Percentiles rank a stretch among this genome's conserved stretches.
phyloP scores from a whole-genome alignment of 2,888 invertebrate species.

The Andrena haemorrhoa region DNA sequence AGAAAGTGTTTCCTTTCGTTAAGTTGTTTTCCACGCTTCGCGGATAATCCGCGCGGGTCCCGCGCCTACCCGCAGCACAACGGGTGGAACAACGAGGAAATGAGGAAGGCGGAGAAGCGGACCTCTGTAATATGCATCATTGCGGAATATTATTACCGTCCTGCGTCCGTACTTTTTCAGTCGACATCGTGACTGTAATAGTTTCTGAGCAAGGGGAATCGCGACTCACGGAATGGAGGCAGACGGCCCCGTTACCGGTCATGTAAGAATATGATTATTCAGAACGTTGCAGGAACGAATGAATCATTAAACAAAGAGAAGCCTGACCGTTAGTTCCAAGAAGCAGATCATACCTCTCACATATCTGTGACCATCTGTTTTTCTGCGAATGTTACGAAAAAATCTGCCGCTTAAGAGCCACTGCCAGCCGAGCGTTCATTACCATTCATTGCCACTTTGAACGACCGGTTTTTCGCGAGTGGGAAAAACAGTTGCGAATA shows the following conservation, averaged over 20 bases:
- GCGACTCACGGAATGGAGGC: not conserved
- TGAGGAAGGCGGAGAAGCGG: conserved; percentile 26
- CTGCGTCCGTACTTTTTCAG: not conserved
- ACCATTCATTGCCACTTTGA: not conserved
- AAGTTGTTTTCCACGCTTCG: conserved; percentile 76
- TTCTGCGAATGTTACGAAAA: too few species aligned
- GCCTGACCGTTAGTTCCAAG: not conserved
- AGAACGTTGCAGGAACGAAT: not conserved
- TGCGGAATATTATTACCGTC: conserved; percentile 20
- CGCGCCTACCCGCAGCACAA: conserved; percentile 37
- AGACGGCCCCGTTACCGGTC: not conserved
- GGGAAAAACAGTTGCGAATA: conserved; percentile 9
- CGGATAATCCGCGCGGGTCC: conserved; percentile 69
- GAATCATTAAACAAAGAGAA: not conserved
- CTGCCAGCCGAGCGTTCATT: not conserved
- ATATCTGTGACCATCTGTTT: too few species aligned
- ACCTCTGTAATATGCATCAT: not conserved
- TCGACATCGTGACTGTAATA: not conserved
- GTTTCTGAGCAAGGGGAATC: not conserved
- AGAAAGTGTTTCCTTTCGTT: conserved; percentile 79
- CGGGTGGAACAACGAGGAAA: conserved; percentile 42
- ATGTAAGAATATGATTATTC: not conserved
- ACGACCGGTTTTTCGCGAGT: not conserved
- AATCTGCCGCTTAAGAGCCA: too few species aligned
- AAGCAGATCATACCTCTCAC: not conserved